Base-by-base conservation (phyloP, 2,797 vertebrate species). In the Chloroceryle inda region DNA sequence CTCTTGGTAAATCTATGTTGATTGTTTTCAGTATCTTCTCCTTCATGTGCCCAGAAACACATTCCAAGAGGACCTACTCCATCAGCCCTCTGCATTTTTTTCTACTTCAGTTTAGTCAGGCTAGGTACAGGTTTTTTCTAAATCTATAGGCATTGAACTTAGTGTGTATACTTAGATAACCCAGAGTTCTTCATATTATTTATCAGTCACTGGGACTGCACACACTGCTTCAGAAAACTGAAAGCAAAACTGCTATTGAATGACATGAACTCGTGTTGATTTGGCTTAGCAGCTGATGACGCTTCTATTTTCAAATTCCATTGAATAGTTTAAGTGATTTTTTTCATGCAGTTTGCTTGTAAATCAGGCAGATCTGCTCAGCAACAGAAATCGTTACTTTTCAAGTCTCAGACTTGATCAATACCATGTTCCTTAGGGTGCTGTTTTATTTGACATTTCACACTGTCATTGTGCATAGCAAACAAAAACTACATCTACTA, bases 371-470 rank as follows among this genome's bases (percentile, higher is more conserved):
- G 40, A 22, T 85, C n/a, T 81, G 11, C 72, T 87, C 45, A 89
- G 73, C 55, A 82, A 33, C n/a, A 84, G 83, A 92, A 91, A 71
- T 55, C 1, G 11, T 89, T 91, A 49, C 33, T 82, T 94, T 92
- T 83, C 71, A 79, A 72, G 49, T 76, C 52, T 95, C 35, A 52
- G 78, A 67, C 87, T 89, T 94, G 75, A 94, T 97, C 90, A 94
- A 75, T 93, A 64, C 38, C 22, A 2, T 20, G 8, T 81, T 94
- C 84, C 84, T 81, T 78, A 33, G 68, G 52, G 17, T 87, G 72
- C 68, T 79, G 18, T 87, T 95, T 93, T 85, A 85, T 89, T 95
- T 92, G 81, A 55, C 55, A 74, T 74, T 88, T 93, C 83, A 77
- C n/a, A 42, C 45, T 92, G 47, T 84, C 72, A 73, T 82, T 83